These are phyloP conservation scores for Poecilia picta DNA, from an alignment of 2,797 vertebrate species.

Conservation along the genomic window DNA sequence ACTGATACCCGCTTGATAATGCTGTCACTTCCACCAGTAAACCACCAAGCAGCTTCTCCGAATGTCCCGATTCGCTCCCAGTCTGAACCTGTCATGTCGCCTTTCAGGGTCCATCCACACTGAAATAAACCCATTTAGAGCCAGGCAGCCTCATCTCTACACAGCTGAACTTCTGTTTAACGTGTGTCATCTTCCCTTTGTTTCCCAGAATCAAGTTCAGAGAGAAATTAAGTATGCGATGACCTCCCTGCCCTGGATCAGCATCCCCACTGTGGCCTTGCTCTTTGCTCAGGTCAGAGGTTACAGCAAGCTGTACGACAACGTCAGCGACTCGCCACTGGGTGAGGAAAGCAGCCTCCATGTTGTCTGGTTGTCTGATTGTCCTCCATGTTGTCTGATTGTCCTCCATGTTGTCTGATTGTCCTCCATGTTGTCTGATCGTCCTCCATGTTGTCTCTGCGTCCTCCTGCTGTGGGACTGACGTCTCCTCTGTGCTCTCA, in stretches of 20 bases:
- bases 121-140: neutral
- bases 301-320: slow-evolving; percentile 92
- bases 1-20: neutral
- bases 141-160: neutral
- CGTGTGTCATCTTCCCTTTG: neutral
- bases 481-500: slow-evolving; percentile 53
- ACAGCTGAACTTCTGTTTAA: neutral
- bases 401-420: no score
- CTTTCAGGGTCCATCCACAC: neutral
- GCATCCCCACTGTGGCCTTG: slow-evolving; percentile 89
- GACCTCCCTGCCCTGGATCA: slow-evolving; percentile 91
- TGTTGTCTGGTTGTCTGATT: neutral
- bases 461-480: neutral
- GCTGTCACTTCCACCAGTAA: neutral
- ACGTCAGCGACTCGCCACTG: slow-evolving; percentile 81
- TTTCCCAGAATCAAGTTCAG: slow-evolving; percentile 89
- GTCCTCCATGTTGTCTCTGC: fast-evolving
- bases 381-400: no score
- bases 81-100: neutral
- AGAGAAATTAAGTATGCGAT: slow-evolving; percentile 88
- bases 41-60: neutral
- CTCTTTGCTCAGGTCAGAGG: slow-evolving; percentile 93
- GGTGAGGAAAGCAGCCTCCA: slow-evolving; percentile 73
- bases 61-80: neutral
- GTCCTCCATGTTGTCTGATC: neutral